phyloP scores from a whole-genome alignment of 2,888 invertebrate genomes.

The Tipula unca region DNA sequence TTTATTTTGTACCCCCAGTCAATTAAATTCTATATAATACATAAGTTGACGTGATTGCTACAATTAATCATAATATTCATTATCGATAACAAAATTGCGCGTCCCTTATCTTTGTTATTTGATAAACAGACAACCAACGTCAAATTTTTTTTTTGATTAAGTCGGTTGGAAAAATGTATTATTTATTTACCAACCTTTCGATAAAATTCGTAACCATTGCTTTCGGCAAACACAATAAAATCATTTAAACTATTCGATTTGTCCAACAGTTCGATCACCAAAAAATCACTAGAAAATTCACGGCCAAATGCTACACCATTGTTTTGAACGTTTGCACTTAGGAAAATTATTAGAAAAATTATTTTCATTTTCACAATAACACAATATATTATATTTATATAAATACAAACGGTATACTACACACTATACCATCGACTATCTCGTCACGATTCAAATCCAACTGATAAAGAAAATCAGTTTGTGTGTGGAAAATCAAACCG shows the following conservation, averaged over 20 bases:
- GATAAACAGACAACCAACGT: not conserved
- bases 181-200: no score
- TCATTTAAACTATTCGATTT: not conserved
- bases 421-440: not conserved
- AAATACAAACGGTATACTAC: no score
- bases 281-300: not conserved
- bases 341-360: not conserved
- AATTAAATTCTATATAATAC: not conserved
- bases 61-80: not conserved
- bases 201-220: not conserved
- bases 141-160: not conserved
- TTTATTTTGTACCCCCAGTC: not conserved
- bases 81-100: not conserved
- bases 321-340: not conserved
- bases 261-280: not conserved
- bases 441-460: not conserved
- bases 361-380: not conserved
- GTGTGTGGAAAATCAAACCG: not conserved
- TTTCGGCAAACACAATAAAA: not conserved
- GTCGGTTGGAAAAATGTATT: not conserved
- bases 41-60: constrained; percentile 14
- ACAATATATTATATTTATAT: no score
- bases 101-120: not conserved
- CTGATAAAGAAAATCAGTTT: not conserved
- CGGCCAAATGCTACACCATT: not conserved